Evolutionary conservation across 1,140 invertebrate genomes (phyloP).

Genomic region (Lucilia sericata): DNA sequence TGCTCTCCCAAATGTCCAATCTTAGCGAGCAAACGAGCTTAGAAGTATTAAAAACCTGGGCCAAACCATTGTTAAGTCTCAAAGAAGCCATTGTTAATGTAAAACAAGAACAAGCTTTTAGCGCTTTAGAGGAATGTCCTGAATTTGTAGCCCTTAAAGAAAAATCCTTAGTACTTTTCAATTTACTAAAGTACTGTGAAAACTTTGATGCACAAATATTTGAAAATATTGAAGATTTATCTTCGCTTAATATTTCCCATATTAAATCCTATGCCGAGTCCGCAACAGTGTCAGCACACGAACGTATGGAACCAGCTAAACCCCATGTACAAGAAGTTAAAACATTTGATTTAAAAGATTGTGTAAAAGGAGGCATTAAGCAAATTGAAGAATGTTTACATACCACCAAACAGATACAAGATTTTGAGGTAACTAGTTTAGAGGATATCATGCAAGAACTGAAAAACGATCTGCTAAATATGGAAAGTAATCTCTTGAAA

Average conservation of each 20-base stretch:
- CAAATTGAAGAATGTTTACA: constrained; percentile 58
- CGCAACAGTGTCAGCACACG: constrained; percentile 64
- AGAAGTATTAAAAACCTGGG: constrained; percentile 55
- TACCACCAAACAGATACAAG: constrained; percentile 50
- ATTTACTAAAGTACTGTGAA: constrained; percentile 56
- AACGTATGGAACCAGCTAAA: constrained; percentile 45
- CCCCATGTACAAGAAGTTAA: constrained; percentile 48
- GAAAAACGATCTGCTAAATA: constrained; percentile 56
- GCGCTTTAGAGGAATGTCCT: constrained; percentile 43
- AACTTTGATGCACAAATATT: constrained; percentile 55
- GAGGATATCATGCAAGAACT: constrained; percentile 59
- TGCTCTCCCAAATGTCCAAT: constrained; percentile 49
- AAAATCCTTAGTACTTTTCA: constrained; percentile 42
- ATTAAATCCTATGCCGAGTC: constrained; percentile 65
- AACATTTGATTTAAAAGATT: constrained; percentile 56
- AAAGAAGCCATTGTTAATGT: constrained; percentile 57
- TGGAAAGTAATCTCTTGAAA: constrained; percentile 54
- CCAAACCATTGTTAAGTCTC: constrained; percentile 64
- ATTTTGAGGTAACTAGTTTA: constrained; percentile 54
- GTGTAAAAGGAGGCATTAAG: constrained; percentile 61
- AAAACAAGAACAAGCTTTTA: constrained; percentile 54
- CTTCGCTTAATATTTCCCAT: constrained; percentile 60
- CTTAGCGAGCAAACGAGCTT: constrained; percentile 48
- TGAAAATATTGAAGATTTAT: constrained; percentile 59
- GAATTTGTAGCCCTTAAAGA: constrained; percentile 30